These are phyloP conservation scores for Propsilocerus akamusi DNA, from an alignment of 1,140 invertebrate species.

Conservation along the genomic window DNA sequence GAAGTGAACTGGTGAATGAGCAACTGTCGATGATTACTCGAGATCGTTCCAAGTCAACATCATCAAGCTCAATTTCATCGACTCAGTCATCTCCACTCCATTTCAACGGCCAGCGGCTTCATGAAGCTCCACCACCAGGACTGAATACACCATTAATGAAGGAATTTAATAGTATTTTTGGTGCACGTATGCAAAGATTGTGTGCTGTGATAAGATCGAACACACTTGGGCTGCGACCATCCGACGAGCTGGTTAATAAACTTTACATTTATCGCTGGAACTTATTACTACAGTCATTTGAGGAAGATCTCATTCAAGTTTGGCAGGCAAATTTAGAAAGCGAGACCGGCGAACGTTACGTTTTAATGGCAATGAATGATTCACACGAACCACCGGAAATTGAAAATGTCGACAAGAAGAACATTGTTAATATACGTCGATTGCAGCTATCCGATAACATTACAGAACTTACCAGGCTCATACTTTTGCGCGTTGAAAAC, in stretches of 20 bases:
- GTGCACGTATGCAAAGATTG: not conserved
- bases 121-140: not conserved
- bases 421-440: not conserved
- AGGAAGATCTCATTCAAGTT: conserved; percentile 15
- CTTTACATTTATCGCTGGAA: conserved; percentile 20
- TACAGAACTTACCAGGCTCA: not conserved
- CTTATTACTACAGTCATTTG: conserved; percentile 17
- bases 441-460: not conserved
- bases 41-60: not conserved
- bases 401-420: not conserved
- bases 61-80: not conserved
- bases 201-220: not conserved
- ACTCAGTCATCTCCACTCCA: not conserved
- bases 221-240: not conserved
- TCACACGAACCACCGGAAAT: not conserved
- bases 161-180: not conserved
- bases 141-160: not conserved
- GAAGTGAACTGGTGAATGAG: not conserved
- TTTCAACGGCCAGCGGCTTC: not conserved
- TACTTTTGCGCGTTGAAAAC: not conserved
- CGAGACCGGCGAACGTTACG: not conserved
- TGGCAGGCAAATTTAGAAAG: conserved; percentile 17
- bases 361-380: not conserved
- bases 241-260: not conserved
- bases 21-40: not conserved